These are phyloP conservation scores for Orius laevigatus DNA, from an alignment of 1,140 invertebrate species.

Conservation along the genomic window DNA sequence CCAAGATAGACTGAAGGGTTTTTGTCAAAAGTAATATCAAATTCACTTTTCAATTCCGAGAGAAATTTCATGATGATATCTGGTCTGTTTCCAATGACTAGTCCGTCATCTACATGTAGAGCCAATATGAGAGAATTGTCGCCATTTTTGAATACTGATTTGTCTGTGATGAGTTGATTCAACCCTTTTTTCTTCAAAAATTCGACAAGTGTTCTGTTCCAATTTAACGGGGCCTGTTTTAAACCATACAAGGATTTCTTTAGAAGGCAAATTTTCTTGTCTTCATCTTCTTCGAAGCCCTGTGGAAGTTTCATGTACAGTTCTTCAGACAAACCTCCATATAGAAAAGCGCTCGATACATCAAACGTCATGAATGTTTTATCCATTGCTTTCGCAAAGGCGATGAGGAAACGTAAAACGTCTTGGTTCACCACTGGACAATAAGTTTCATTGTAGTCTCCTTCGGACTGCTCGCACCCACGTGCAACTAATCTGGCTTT, in stretches of 20 bases:
- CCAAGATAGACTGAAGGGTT: slow-evolving; percentile 5
- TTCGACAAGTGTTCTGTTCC: slow-evolving; percentile 18
- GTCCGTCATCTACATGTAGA: slow-evolving; percentile 5
- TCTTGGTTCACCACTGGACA: slow-evolving; percentile 25
- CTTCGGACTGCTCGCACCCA: slow-evolving; percentile 24
- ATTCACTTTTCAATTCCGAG: neutral
- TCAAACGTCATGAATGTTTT: slow-evolving; percentile 28
- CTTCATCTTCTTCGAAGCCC: slow-evolving; percentile 14
- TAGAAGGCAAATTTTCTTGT: slow-evolving; percentile 25
- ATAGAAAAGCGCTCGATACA: slow-evolving; percentile 22
- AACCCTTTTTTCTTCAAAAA: slow-evolving; percentile 8
- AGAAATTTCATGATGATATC: neutral
- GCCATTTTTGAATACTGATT: neutral
- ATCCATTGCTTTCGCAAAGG: slow-evolving; percentile 24
- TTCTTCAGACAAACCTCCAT: neutral
- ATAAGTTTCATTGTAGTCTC: slow-evolving; percentile 25
- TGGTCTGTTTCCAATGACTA: slow-evolving; percentile 2
- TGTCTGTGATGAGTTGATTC: neutral
- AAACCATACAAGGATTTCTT: slow-evolving; percentile 29
- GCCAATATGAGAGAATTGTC: slow-evolving; percentile 2
- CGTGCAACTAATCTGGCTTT: slow-evolving; percentile 29
- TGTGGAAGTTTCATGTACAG: slow-evolving; percentile 14
- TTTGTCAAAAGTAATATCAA: neutral
- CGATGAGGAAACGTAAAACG: slow-evolving; percentile 28
- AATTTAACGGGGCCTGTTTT: slow-evolving; percentile 25